Base-by-base conservation (phyloP, 2,888 invertebrate species). In the Omphaloscelis lunosa region DNA sequence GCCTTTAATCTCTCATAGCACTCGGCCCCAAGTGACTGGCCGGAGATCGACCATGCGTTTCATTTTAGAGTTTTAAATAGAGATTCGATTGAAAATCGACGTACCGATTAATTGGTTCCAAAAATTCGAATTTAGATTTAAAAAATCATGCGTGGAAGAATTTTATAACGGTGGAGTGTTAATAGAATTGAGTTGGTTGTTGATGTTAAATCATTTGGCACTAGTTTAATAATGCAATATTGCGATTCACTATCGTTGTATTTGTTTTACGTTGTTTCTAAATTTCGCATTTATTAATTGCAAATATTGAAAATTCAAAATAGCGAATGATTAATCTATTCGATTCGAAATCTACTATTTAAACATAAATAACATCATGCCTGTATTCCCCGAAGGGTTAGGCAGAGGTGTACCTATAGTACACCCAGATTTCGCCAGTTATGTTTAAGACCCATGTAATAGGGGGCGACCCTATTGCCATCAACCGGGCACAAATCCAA, bases 1-100 rank as follows among this genome's bases (percentile, higher is more conserved):
- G 92, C 95, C 92, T 94, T 94, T 95, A 94, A 95, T 95, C 95
- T 92, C 89, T 89, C 90, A 87, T 89, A 89, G 89, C 91, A 91
- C 90, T 91, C 90, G 82, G 87, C 87, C 81, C 88, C 83, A 90
- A 92, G 92, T 89, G 90, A 90, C 88, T 86, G 87, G 80, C 75
- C 72, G 76, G 82, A 81, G 65, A 76, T 68, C 82, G 73, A 75
- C 77, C 84, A 82, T 79, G 83, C 84, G 74, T 80, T 82, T 56
- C 20, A 68, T 59, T 79, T 79, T 71, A 23, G 62, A 83, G 48
- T 85, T 88, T 82, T 79, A 79, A 86, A 86, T 77, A 79, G 77
- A 62, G 53, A 75, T 78, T 65, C 63, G 66, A 75, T 86, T 66
- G 72, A 72, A 77, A 86, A 77, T 78, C 85, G 70, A 82, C 81